Conservation (phyloP, 2,888 invertebrate genomes). For the Lithophane semibrunnea region DNA sequence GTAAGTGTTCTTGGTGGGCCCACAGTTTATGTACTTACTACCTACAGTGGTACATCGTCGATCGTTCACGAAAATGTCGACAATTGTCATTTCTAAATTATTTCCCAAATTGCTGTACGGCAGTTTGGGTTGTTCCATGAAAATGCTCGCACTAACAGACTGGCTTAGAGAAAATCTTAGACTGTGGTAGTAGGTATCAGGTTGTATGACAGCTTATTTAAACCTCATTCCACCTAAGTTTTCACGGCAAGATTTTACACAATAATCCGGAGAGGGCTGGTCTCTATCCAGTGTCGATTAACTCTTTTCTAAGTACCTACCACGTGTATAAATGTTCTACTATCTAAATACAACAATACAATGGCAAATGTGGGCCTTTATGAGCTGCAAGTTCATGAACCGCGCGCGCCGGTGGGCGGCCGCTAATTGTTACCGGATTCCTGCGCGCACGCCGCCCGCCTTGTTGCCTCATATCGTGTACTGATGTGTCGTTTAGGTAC, state of each 20-base stretch:
- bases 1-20: background rate
- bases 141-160: background rate
- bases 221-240: too few relatives aligned
- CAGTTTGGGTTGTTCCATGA: background rate
- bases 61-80: background rate
- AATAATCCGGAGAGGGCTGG: too few relatives aligned
- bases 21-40: background rate
- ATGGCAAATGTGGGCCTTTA: constrained; percentile 46
- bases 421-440: constrained; percentile 84
- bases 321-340: background rate
- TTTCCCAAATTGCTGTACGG: background rate
- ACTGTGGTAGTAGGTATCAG: too few relatives aligned
- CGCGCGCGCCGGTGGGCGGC: constrained; percentile 77
- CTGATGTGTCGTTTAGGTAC: background rate
- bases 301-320: background rate
- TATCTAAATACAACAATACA: constrained; percentile 11
- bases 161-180: too few relatives aligned
- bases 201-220: too few relatives aligned
- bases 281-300: background rate
- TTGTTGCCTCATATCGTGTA: constrained; percentile 21
- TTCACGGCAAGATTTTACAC: too few relatives aligned
- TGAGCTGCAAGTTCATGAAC: constrained; percentile 73
- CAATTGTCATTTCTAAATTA: background rate
- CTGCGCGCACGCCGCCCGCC: constrained; percentile 65
- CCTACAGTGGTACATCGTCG: background rate